Evolutionary conservation across 1,140 invertebrate species (phyloP), one percentile per base, ranked within the genome.

Genomic region (Thaumatotibia leucotreta): DNA sequence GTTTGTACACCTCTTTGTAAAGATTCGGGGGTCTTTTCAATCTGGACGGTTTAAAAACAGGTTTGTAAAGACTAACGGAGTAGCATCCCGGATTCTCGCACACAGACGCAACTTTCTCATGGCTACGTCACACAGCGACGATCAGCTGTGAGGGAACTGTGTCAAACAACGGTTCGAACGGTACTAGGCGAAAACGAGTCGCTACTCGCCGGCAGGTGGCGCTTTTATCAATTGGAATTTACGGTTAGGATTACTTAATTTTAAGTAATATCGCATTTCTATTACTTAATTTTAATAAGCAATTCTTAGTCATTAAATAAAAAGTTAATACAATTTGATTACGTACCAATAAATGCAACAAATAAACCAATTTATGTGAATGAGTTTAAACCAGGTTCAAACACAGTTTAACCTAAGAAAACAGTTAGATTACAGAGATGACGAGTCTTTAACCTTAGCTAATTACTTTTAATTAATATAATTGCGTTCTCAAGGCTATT

Each of bases 91-190:
- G 77, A 79, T 82, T 66, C 72, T 72, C 62, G 32, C 75, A 76
- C 74, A 80, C 77, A 75, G 54, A 72, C 61, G 67, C 69, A 72
- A 79, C 64, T 66, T 64, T 70, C 67, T 69, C 66, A 62, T 72
- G 65, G 50, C 64, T 72, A 76, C 69, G 69, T 74, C 68, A 71
- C 68, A 72, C 70, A 73, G 64, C 45, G 29, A 35, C 68, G 65
- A 87, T 82, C 88, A 88, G 88, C 88, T 90, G 88, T 77, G 75
- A 67, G 72, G 70, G 81, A 89, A 83, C 67, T 90, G 79, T 88
- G 88, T 90, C 84, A 90, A 71, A 82, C 31, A 85, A 82, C 84
- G 81, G 82, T 85, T 63, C 58, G 68, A 84, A 88, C 86, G 84
- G 86, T 85, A 86, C 74, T 63, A 32, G 69, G 74, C 69, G 70